Evolutionary conservation across 37 sponge, comb jelly and placozoan genomes (phyloP), one percentile per base, ranked within the genome.

Genomic region (Hormiphora californensis): DNA sequence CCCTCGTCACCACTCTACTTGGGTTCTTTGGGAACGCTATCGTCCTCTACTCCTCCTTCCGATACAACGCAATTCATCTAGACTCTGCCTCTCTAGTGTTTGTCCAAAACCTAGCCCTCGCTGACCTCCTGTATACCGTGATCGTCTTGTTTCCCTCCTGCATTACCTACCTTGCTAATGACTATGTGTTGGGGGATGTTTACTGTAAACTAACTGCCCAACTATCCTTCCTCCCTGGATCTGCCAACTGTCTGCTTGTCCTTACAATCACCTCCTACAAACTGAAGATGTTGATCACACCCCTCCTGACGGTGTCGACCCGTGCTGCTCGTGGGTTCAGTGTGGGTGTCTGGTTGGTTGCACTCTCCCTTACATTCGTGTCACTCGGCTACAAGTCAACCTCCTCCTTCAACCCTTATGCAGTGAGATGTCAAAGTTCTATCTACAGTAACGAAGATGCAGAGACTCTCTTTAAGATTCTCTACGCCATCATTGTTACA

Each of bases 81-180:
- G 68, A 65, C 36, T 36, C 31, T 7, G 39, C 35, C 5, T 65
- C 68, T 39, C 68, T 65, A 39, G 39, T 65, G 39, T 65, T 65
- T 21, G 68, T 65, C 19, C 36, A 65, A 39, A 15, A 65, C 37
- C 68, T 65, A 17, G 68, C 68, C 4, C 11, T 21, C 31, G 68
- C 68, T 65, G 68, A 65, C 19, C 19, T 65, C 68, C 35, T 65
- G 3, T 65, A 65, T 25, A 65, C 68, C 35, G 35, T 65, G 39
- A 36, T 65, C 37, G 68, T 39, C 1, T 36, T 65, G 39, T 27
- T 65, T 4, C 68, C 68, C 7, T 21, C 7, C 35, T 65, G 31
- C 36, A 25, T 65, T 15, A 65, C 68, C 5, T 65, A 36, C 68
- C 35, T 39, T 39, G 68, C 68, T 5, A 25, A 39, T 8, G 35